Evolutionary conservation across 2,888 invertebrate genomes (phyloP).

Genomic region (Mactromeris polynyma): DNA sequence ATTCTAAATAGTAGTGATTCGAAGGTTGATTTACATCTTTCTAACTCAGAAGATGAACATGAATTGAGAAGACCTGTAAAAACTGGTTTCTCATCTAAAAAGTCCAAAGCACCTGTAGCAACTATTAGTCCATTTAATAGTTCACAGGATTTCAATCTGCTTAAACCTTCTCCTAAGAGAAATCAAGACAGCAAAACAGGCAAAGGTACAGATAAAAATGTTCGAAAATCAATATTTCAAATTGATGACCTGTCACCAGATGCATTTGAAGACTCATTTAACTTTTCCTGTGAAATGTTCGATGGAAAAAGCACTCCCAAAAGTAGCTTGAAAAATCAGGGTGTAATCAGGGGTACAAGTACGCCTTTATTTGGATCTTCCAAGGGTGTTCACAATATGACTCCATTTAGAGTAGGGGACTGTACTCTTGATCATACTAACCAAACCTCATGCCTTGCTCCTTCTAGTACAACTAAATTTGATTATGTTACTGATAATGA

Average conservation of each 20-base stretch:
- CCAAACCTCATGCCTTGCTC: not conserved
- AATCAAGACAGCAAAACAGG: not conserved
- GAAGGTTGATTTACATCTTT: not conserved
- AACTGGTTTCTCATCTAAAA: not conserved
- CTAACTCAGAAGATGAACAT: not conserved
- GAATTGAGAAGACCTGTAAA: not conserved
- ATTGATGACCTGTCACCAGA: conserved; percentile 56
- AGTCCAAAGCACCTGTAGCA: conserved; percentile 17
- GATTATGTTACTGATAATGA: conserved; percentile 49
- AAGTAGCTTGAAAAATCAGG: not conserved
- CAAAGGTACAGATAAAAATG: not conserved
- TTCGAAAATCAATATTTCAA: conserved; percentile 53
- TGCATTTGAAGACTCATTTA: conserved; percentile 61
- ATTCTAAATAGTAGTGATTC: not conserved
- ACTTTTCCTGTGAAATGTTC: conserved; percentile 22
- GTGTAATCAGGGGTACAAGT: conserved; percentile 19
- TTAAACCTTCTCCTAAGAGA: not conserved
- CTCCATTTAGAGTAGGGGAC: conserved; percentile 15
- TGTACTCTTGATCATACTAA: conserved; percentile 21
- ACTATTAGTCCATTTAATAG: conserved; percentile 31
- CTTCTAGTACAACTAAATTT: not conserved
- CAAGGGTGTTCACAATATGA: conserved; percentile 22
- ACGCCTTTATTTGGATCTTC: conserved; percentile 21
- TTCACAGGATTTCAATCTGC: conserved; percentile 4
- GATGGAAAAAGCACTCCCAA: conserved; percentile 4